Evolutionary conservation across 2,888 invertebrate species (phyloP), one percentile per base, ranked within the genome.

Genomic region (Loripinus fragilis): DNA sequence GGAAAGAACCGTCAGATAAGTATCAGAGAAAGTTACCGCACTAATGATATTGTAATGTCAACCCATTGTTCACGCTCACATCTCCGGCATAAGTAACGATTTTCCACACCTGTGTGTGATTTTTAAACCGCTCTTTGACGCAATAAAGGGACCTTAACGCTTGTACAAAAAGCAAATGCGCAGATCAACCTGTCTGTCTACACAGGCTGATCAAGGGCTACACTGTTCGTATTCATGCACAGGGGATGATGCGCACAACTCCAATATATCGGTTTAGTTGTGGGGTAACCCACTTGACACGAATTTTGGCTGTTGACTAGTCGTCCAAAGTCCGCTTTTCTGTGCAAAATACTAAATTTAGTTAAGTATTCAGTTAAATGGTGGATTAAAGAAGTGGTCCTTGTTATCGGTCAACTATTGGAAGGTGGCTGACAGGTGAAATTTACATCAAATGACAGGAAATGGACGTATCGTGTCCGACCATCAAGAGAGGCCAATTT

Each of bases 381-480:
- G 60, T 17, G 33, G 60, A 60, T 60, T 60, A 60, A 5, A 17
- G 17, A 12, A 7, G 33, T 33, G 60, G 25, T 30, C 60, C 60
- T 60, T 60, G 33, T 60, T 60, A 60, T 33, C 60, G 33, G 60
- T 60, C 60, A 60, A 33, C 33, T 60, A 60, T 60, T 20, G 33
- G 60, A 33, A 60, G 60, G 33, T 60, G 33, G 33, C 17, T 60
- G 60, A 60, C 60, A 60, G 60, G 60, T 60, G 60, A 60, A 60
- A 60, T 60, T 60, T 33, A 60, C 60, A 60, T 60, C 33, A 60
- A 60, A 30, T 60, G 33, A 60, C 60, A 60, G 60, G 60, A 60
- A 60, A 60, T 60, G 60, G 60, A 60, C 60, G 33, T 60, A 60
- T 60, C 60, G 60, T 60, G 60, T 60, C 60, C 60, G 33, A 60